These are phyloP conservation scores for Acanthornis magna DNA, from an alignment of 2,797 vertebrate species.

Conservation along the genomic window DNA sequence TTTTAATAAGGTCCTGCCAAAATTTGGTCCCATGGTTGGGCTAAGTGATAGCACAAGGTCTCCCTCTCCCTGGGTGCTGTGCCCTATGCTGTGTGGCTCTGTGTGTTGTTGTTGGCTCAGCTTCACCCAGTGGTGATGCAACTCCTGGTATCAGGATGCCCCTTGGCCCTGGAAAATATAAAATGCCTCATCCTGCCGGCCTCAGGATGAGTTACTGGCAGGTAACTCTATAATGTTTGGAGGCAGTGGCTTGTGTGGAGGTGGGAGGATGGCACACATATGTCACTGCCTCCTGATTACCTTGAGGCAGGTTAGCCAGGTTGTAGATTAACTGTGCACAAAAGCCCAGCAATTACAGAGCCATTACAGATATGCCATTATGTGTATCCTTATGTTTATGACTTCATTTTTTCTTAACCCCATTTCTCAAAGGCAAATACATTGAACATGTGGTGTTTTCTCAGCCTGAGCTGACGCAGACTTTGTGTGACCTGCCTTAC, in stretches of 20 bases:
- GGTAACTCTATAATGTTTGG: background rate
- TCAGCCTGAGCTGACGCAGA: rapidly evolving
- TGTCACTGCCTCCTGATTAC: background rate
- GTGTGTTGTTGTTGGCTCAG: background rate
- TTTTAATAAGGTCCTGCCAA: background rate
- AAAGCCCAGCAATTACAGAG: background rate
- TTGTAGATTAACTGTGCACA: constrained; percentile 32
- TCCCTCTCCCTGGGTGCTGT: background rate
- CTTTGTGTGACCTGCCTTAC: background rate
- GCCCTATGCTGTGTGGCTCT: background rate
- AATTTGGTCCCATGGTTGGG: background rate
- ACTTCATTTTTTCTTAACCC: constrained; percentile 29
- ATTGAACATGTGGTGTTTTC: background rate
- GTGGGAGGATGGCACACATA: background rate
- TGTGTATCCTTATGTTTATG: background rate
- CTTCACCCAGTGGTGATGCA: rapidly evolving
- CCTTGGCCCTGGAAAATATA: background rate
- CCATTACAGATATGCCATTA: background rate
- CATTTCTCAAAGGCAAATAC: background rate
- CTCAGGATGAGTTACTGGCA: background rate
- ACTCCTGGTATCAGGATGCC: background rate
- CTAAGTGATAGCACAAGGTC: background rate
- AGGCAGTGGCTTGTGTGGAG: background rate
- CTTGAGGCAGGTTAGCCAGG: constrained; percentile 12
- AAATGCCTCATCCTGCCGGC: background rate